Percentiles rank a stretch among this genome's conserved stretches.
phyloP scores from a whole-genome alignment of 2,797 vertebrate genomes.

The Luscinia megarhynchos region DNA sequence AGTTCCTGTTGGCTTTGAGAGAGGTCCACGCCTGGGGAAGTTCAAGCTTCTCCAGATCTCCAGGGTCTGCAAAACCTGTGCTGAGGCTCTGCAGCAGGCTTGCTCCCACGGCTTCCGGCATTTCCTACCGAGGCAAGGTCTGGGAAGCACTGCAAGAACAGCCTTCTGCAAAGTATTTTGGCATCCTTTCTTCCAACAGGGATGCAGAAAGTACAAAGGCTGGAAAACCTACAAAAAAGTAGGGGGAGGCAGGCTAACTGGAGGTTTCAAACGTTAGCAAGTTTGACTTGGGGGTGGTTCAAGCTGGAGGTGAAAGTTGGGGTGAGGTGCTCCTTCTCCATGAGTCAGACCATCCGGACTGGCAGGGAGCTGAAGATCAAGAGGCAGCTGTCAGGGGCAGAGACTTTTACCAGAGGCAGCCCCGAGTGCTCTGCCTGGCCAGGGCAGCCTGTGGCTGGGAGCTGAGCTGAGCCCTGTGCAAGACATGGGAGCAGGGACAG shows the following conservation, averaged over 20 bases:
- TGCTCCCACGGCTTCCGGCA: conserved; percentile 41
- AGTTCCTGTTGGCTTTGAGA: conserved; percentile 58
- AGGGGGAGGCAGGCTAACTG: background rate
- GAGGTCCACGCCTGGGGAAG: background rate
- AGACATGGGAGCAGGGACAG: accelerated
- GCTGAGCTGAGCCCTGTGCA: background rate
- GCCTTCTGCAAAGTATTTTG: conserved; percentile 28
- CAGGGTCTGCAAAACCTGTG: conserved; percentile 3
- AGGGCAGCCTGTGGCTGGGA: background rate
- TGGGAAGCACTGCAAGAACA: conserved; percentile 44
- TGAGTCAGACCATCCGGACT: background rate
- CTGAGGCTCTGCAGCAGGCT: background rate
- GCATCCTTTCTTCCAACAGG: conserved; percentile 8
- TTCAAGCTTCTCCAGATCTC: conserved; percentile 43
- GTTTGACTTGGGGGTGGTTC: conserved; percentile 40
- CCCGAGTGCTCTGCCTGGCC: accelerated
- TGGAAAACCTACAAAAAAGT: background rate
- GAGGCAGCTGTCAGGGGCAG: background rate
- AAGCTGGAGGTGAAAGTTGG: conserved; percentile 26
- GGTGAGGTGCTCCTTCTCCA: background rate
- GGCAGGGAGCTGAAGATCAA: background rate
- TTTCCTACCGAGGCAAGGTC: conserved; percentile 10
- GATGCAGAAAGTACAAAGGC: conserved; percentile 41
- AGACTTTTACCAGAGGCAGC: background rate
- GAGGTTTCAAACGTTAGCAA: background rate